Evolutionary conservation across 2,888 invertebrate species (phyloP).

Genomic region (Caenorhabditis uteleia): DNA sequence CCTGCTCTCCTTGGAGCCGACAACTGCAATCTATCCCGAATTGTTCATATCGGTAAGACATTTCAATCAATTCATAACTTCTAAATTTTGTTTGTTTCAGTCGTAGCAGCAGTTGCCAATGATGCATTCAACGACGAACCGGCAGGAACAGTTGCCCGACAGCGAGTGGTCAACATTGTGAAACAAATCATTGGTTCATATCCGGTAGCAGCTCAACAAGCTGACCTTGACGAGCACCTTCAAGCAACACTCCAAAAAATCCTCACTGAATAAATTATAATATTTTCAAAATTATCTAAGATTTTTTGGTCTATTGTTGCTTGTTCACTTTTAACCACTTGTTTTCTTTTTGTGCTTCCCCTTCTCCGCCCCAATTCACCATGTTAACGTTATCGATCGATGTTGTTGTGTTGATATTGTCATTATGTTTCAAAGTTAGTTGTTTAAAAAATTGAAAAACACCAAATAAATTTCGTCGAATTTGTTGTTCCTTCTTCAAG

Average conservation of each 20-base stretch:
- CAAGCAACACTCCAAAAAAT: conserved; percentile 14
- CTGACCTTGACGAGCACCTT: conserved; percentile 20
- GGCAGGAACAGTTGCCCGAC: conserved; percentile 70
- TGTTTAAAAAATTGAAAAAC: conserved; percentile 12
- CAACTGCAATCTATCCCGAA: conserved; percentile 85
- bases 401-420: conserved; percentile 37
- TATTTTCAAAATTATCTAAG: too few species aligned
- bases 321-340: not conserved
- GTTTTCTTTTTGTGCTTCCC: conserved; percentile 5
- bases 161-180: conserved; percentile 80
- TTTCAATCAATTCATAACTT: not conserved
- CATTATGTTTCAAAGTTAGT: conserved; percentile 28
- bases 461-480: too few species aligned
- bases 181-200: conserved; percentile 20
- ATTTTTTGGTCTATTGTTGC: not conserved
- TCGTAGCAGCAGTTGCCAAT: conserved; percentile 84
- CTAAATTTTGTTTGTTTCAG: conserved; percentile 17
- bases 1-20: conserved; percentile 84
- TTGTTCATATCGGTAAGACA: conserved; percentile 78
- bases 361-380: not conserved
- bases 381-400: conserved; percentile 14
- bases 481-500: too few species aligned
- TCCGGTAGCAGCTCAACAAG: conserved; percentile 21
- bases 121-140: conserved; percentile 81
- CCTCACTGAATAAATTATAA: conserved; percentile 15